Evolutionary conservation across 2,888 invertebrate genomes (phyloP).

Genomic region (Eutolmus rufibarbis): DNA sequence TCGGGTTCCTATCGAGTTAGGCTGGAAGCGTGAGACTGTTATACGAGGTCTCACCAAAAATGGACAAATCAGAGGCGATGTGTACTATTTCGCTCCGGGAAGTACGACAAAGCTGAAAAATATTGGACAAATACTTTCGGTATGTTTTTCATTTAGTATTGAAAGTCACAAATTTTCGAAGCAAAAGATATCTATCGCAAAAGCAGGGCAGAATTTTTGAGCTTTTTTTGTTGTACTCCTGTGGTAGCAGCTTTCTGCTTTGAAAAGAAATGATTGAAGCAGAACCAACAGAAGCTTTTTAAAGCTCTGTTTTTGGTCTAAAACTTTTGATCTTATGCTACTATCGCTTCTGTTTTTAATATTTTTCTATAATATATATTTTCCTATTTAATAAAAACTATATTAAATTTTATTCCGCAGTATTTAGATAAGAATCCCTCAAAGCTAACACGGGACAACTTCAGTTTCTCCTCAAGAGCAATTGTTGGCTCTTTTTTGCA

Average conservation of each 20-base stretch:
- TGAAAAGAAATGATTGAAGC: too few relatives aligned
- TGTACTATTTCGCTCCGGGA: conserved; percentile 82
- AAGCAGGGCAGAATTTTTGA: too few relatives aligned
- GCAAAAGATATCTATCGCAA: not conserved
- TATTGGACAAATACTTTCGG: conserved; percentile 71
- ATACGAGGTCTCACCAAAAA: conserved; percentile 86
- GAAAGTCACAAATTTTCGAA: not conserved
- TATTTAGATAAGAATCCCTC: conserved; percentile 76
- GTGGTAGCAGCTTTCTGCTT: too few relatives aligned
- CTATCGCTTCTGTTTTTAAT: not conserved
- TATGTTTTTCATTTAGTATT: conserved; percentile 56
- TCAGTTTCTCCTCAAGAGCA: conserved; percentile 88
- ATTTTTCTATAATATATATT: not conserved
- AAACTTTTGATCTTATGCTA: too few relatives aligned
- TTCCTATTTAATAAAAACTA: not conserved
- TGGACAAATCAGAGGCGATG: conserved; percentile 91
- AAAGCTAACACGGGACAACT: conserved; percentile 83
- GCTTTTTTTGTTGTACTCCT: too few relatives aligned
- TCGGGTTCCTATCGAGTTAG: conserved; percentile 73
- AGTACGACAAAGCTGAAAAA: conserved; percentile 69
- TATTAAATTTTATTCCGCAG: conserved; percentile 63
- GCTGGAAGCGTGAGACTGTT: conserved; percentile 93
- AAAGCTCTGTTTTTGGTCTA: too few relatives aligned
- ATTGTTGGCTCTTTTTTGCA: conserved; percentile 92
- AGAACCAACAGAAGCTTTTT: too few relatives aligned